Evolutionary conservation across 1,140 invertebrate species (phyloP), one percentile per base, ranked within the genome.

Genomic region (Globodera rostochiensis): DNA sequence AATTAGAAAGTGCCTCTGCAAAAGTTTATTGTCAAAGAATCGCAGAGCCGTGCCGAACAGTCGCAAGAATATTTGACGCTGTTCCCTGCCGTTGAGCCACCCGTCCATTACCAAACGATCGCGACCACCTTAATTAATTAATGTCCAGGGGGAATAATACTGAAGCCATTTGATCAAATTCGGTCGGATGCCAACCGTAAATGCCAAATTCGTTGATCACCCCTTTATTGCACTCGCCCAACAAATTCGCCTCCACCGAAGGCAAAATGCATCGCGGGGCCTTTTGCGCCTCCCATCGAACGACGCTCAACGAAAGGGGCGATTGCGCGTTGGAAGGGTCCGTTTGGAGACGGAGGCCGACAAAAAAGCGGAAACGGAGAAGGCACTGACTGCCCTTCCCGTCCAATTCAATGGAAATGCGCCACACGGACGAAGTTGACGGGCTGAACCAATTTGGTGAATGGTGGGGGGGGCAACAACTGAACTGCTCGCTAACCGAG

Each of bases 61-160:
- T 19, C 69, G 69, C 21, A 71, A 71, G 46, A 71, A 71, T 15
- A 71, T 71, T 47, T 71, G 69, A 6, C 69, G 69, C n/a, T 71
- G 69, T 47, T 71, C 69, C 36, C 69, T 36, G 13, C 69, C 69
- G 69, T 47, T 3, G 4, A 71, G 25, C 69, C 69, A 71, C 3
- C 69, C 69, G 69, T 71, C 69, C 69, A 71, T 71, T 47, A 71
- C 6, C 25, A 71, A 45, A 0, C 69, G 69, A 36, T 71, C 69
- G 69, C 46, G 69, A 19, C 69, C 69, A 45, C 69, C 69, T 71
- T 19, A n/a, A n/a, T n/a, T n/a, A n/a, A n/a, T n/a, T n/a, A 71
- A 53, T 9, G 53, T 2, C 8, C 53, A 15, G 53, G 53, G 53
- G 8, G 15, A 53, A 9, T 15, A 15, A 64, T 15, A 64, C 2